Base-by-base conservation (phyloP, 2,888 invertebrate genomes). In the Ceratothoa steindachneri region DNA sequence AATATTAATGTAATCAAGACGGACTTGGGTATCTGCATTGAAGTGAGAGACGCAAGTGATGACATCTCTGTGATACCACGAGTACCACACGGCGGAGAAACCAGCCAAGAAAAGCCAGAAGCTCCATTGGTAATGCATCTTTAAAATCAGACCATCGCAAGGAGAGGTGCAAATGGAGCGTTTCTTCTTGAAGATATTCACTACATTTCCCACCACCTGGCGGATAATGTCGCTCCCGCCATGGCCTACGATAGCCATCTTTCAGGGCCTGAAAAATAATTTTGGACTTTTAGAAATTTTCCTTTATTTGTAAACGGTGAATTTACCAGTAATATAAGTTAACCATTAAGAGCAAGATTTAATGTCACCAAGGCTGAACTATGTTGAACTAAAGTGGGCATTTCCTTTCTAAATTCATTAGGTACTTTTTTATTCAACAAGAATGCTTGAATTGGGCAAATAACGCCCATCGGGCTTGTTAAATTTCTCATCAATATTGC, bases 101-200 rank as follows among this genome's bases (percentile, higher is more conserved):
- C 76, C 76, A 67, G 79, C 76, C 30, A 79, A 74, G 30, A 79
- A 72, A 31, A 79, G 69, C 76, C 76, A 79, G 70, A 79, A 79
- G 65, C 76, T 79, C 79, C 79, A 79, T 68, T 79, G 79, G 68
- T 79, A 79, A 74, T 79, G 79, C 79, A 79, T 79, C 73, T 79
- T 79, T 53, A 79, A 69, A 41, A 79, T 67, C 65, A 76, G 72
- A 60, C 79, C 79, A 74, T 79, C 79, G 31, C 79, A 79, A 30
- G 79, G 79, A 66, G 79, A 72, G 30, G 79, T 79, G 69, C 79
- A 79, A 31, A 73, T 69, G n/a, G 76, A 75, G 65, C 79, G 76
- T 53, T 79, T 79, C 75, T 79, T 79, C 76, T 79, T 79, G 74
- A 79, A 79, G 75, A 79, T 74, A 53, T 79, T 79, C 41, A 79